Base-by-base conservation (phyloP, 1,140 invertebrate genomes). In the Ceratina japonica region DNA sequence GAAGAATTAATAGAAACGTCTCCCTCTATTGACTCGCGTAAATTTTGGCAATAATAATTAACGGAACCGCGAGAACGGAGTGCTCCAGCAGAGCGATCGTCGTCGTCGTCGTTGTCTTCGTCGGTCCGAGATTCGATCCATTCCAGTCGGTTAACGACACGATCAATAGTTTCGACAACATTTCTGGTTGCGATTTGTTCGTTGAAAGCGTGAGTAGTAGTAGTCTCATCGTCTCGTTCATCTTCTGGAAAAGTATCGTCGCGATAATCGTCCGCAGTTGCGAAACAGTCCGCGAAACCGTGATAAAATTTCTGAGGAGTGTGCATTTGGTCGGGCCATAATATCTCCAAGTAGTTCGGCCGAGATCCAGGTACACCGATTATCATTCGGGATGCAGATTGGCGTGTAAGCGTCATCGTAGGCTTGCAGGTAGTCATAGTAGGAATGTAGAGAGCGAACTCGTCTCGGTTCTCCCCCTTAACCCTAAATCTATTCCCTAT, bases 361-460 rank as follows among this genome's bases (percentile, higher is more conserved):
- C 84, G 89, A 89, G 85, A 89, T 86, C 87, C 92, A 92, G 92
- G 92, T 92, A 92, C 92, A 90, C 88, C 89, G 86, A 89, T 90
- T 90, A 90, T 37, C 37, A 37, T 89, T 92, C 91, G 90, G 89
- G 91, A 92, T 91, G 90, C 90, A 91, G 90, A 91, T 92, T 91
- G 91, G 91, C 90, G 85, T 90, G 82, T 92, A 92, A 92, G 92
- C 92, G 92, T 92, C 92, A 92, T 92, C 91, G 89, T 92, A 92
- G 92, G 92, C 91, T 92, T 91, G 90, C 90, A 91, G 91, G 90
- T 91, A 91, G 87, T 92, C 89, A 88, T 87, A 90, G 87, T 92
- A 91, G 92, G 91, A 92, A 92, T 92, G 91, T 92, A 90, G 87
- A 89, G 88, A 87, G 87, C 87, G 87, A 89, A 91, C 87, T 87